These are phyloP conservation scores for Epirrhoe tristata DNA, from an alignment of 2,888 invertebrate genomes.

Conservation along the genomic window DNA sequence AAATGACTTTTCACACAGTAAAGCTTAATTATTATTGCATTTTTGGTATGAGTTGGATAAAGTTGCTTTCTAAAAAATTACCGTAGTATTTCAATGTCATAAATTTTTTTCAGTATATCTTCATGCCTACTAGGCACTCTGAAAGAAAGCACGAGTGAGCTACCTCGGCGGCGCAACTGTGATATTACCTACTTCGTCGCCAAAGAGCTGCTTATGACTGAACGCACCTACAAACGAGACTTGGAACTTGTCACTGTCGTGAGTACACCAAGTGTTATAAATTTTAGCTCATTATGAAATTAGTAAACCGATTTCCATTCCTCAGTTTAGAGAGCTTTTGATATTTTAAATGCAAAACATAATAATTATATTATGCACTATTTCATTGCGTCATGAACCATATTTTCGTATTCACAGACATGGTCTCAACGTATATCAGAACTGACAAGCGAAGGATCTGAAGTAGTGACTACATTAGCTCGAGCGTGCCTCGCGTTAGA, in stretches of 20 bases:
- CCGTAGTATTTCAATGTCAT: background rate
- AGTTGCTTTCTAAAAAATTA: no score
- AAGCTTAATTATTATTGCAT: background rate
- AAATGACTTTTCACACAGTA: background rate
- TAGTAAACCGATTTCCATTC: no score
- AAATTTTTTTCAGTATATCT: slow-evolving; percentile 60
- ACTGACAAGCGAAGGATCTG: slow-evolving; percentile 54
- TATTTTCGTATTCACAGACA: slow-evolving; percentile 52
- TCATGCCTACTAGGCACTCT: slow-evolving; percentile 60
- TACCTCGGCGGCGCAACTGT: slow-evolving; percentile 58
- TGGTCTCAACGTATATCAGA: slow-evolving; percentile 71
- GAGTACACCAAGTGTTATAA: slow-evolving; percentile 60
- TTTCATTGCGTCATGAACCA: background rate
- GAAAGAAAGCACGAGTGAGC: slow-evolving; percentile 58
- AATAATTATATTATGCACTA: no score
- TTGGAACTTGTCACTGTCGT: slow-evolving; percentile 96
- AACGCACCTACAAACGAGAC: slow-evolving; percentile 97
- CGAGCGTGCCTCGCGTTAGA: slow-evolving; percentile 88
- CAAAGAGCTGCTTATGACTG: slow-evolving; percentile 98
- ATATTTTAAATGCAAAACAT: no score
- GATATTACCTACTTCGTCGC: slow-evolving; percentile 90
- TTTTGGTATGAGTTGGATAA: background rate
- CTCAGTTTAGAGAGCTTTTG: no score
- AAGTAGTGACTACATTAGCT: slow-evolving; percentile 72
- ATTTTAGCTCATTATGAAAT: background rate